A percentile compares a stretch with the other conserved stretches of the same genome.
Evolutionary conservation across 1,140 invertebrate genomes (phyloP).

Genomic region (Drosophila obscura): DNA sequence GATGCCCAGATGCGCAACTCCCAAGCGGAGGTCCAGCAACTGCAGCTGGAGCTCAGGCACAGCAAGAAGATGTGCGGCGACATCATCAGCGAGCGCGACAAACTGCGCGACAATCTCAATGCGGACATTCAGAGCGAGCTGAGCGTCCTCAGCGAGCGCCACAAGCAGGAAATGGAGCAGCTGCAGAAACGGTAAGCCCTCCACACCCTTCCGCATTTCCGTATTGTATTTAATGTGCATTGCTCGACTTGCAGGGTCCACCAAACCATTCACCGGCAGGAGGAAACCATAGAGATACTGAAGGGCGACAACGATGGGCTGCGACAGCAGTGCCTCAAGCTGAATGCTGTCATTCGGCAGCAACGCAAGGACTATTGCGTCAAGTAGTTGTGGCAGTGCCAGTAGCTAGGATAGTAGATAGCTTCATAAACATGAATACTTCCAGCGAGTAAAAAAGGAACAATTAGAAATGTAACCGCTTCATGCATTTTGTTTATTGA

Average conservation of each 20-base stretch:
- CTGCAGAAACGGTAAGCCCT: conserved; percentile 76
- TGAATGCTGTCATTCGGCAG: conserved; percentile 90
- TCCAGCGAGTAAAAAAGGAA: not conserved
- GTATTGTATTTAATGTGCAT: not conserved
- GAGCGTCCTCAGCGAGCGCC: conserved; percentile 74
- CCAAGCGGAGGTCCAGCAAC: conserved; percentile 84
- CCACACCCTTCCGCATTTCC: not conserved
- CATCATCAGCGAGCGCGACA: conserved; percentile 84
- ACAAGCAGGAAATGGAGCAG: conserved; percentile 84
- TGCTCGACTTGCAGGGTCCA: conserved; percentile 86
- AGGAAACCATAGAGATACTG: conserved; percentile 89
- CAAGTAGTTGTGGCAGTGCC: conserved; percentile 62
- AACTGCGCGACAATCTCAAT: conserved; percentile 84
- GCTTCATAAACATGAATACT: not conserved
- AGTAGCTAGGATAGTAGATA: not conserved
- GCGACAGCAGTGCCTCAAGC: conserved; percentile 88
- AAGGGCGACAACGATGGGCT: conserved; percentile 88
- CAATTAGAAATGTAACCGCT: too few relatives aligned
- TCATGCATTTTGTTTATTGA: too few relatives aligned
- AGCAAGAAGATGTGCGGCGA: conserved; percentile 85
- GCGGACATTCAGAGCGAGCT: conserved; percentile 85
- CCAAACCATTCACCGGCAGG: conserved; percentile 90
- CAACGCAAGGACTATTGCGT: conserved; percentile 89
- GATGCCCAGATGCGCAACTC: conserved; percentile 85
- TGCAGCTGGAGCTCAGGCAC: conserved; percentile 85